Percentiles rank a stretch among this genome's conserved stretches.
These are phyloP conservation scores for Poecilus cupreus DNA, from an alignment of 2,888 invertebrate species.

Conservation along the genomic window DNA sequence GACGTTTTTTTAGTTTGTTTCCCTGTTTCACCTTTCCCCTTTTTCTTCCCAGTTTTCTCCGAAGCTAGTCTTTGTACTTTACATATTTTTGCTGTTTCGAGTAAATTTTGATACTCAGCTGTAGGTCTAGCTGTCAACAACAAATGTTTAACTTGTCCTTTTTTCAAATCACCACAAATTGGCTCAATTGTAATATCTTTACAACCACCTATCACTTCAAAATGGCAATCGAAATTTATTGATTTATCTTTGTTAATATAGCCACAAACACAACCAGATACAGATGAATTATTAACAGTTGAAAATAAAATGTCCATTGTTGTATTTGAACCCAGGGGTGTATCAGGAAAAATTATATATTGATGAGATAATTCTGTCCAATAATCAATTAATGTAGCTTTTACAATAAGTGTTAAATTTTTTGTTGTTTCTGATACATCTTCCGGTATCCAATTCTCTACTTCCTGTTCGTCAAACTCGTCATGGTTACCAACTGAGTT, in stretches of 20 bases:
- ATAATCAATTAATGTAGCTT: conserved; percentile 61
- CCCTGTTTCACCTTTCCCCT: conserved; percentile 19
- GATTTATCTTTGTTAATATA: conserved; percentile 57
- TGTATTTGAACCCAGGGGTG: conserved; percentile 66
- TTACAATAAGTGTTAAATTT: conserved; percentile 55
- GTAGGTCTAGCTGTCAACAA: conserved; percentile 61
- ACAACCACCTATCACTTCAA: conserved; percentile 63
- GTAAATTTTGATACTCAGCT: conserved; percentile 59
- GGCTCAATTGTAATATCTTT: conserved; percentile 64
- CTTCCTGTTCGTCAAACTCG: conserved; percentile 2
- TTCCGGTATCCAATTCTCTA: conserved; percentile 21
- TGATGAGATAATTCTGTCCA: conserved; percentile 63
- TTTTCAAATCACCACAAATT: conserved; percentile 62
- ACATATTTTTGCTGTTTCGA: conserved; percentile 51
- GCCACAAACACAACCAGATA: conserved; percentile 60
- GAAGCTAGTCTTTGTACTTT: conserved; percentile 23
- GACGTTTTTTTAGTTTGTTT: neutral
- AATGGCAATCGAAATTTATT: conserved; percentile 60
- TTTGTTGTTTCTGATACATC: conserved; percentile 46
- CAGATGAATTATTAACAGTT: conserved; percentile 51
- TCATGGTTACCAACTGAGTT: neutral
- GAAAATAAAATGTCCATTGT: conserved; percentile 62
- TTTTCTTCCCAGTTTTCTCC: conserved; percentile 52
- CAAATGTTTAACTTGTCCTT: conserved; percentile 61
- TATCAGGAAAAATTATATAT: conserved; percentile 64